Conservation (phyloP, 2,113 vertebrate species). For the Syrrhaptes paradoxus region DNA sequence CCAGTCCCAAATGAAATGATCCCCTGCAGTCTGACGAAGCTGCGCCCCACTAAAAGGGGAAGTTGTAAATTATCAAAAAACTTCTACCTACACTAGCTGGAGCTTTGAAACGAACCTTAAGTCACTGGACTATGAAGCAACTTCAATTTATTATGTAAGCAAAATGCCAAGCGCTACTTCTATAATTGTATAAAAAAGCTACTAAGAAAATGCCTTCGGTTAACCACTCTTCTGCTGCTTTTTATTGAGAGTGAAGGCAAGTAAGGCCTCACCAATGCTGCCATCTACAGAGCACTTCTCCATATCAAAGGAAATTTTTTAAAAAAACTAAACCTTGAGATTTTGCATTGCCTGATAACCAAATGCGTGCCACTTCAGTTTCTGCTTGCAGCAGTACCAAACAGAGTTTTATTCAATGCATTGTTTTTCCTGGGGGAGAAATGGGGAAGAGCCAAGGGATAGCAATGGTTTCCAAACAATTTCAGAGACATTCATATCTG, state of each 20-base stretch:
- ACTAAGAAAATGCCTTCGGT: neutral
- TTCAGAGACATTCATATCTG: neutral
- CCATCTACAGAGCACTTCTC: slow-evolving; percentile 30
- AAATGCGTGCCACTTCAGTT: neutral
- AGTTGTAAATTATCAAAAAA: neutral
- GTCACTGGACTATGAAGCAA: neutral
- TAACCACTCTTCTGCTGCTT: neutral
- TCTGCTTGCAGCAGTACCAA: neutral
- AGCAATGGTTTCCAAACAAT: neutral
- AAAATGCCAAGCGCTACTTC: neutral
- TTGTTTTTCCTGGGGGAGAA: neutral
- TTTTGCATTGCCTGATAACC: neutral
- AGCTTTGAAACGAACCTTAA: neutral
- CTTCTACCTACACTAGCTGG: neutral
- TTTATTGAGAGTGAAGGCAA: neutral
- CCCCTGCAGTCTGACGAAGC: neutral
- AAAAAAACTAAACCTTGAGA: neutral
- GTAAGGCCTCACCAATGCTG: slow-evolving; percentile 42
- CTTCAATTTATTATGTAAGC: slow-evolving; percentile 5
- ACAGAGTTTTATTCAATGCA: neutral
- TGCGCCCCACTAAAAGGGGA: neutral
- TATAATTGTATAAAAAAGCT: neutral
- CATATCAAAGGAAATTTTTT: neutral
- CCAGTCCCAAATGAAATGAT: neutral
- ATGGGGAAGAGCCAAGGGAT: neutral